Evolutionary conservation across 1,140 invertebrate species (phyloP).

Genomic region (Grapholita molesta): DNA sequence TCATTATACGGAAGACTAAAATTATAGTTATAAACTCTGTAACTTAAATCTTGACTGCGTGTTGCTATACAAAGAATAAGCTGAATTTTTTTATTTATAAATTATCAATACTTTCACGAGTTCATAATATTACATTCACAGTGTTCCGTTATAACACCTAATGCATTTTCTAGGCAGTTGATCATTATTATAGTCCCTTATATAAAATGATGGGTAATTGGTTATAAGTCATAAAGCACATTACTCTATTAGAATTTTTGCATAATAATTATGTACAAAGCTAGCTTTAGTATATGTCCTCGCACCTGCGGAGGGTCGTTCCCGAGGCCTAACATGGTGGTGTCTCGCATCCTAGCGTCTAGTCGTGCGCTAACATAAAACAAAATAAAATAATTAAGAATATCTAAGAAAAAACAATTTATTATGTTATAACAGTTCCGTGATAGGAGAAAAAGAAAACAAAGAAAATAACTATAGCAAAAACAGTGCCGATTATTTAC

Average conservation of each 20-base stretch:
- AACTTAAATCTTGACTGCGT: constrained; percentile 1
- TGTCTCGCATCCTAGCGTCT: constrained; percentile 23
- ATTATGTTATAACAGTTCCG: constrained; percentile 66
- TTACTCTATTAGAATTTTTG: constrained; percentile 34
- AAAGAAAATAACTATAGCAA: constrained; percentile 64
- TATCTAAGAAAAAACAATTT: constrained; percentile 65
- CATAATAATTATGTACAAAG: constrained; percentile 39
- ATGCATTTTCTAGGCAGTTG: constrained; percentile 31
- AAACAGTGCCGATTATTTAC: constrained; percentile 70
- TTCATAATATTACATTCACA: constrained; percentile 25
- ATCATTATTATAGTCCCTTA: constrained; percentile 28
- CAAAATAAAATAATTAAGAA: constrained; percentile 53
- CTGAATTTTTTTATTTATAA: constrained; percentile 1
- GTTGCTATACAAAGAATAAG: not conserved
- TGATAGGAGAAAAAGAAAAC: constrained; percentile 54
- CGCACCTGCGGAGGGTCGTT: constrained; percentile 19
- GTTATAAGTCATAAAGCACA: constrained; percentile 32
- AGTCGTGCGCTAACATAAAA: constrained; percentile 22
- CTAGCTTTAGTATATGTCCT: constrained; percentile 29
- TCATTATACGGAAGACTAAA: constrained; percentile 18
- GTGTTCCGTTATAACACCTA: constrained; percentile 30
- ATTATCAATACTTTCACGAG: not conserved
- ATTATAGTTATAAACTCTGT: constrained; percentile 5
- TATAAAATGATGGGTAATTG: constrained; percentile 27
- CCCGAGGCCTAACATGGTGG: constrained; percentile 24